Percentiles rank a stretch among this genome's conserved stretches.
Evolutionary conservation across 2,113 vertebrate species (phyloP).

Genomic region (Heliornis fulica): DNA sequence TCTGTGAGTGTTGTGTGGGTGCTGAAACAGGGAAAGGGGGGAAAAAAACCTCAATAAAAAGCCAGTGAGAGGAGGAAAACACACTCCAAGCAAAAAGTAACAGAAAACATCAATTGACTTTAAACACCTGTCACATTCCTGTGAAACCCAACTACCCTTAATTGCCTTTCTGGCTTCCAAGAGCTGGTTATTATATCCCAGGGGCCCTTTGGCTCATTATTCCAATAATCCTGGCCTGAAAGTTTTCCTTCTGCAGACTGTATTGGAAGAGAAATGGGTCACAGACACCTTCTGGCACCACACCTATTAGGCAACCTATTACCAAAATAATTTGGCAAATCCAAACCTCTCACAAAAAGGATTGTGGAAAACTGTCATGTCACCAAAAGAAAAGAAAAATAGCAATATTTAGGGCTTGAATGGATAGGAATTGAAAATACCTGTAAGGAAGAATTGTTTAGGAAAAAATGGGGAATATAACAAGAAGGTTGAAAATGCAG

Average conservation of each 20-base stretch:
- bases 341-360: background rate
- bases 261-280: background rate
- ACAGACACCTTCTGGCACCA: background rate
- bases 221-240: background rate
- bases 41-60: background rate
- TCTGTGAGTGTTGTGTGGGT: background rate
- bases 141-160: background rate
- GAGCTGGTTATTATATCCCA: background rate
- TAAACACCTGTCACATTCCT: background rate
- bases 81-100: background rate
- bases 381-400: background rate
- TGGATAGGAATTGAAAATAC: background rate
- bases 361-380: background rate
- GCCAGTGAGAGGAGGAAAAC: background rate
- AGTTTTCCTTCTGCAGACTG: background rate
- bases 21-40: background rate
- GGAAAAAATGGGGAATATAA: background rate
- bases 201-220: background rate
- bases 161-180: background rate
- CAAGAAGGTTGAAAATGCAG: background rate
- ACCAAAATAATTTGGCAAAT: background rate
- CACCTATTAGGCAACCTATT: background rate
- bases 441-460: background rate
- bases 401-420: background rate
- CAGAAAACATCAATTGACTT: background rate